Evolutionary conservation across 2,113 vertebrate genomes (phyloP).

Genomic region (Rhinopithecus roxellana): DNA sequence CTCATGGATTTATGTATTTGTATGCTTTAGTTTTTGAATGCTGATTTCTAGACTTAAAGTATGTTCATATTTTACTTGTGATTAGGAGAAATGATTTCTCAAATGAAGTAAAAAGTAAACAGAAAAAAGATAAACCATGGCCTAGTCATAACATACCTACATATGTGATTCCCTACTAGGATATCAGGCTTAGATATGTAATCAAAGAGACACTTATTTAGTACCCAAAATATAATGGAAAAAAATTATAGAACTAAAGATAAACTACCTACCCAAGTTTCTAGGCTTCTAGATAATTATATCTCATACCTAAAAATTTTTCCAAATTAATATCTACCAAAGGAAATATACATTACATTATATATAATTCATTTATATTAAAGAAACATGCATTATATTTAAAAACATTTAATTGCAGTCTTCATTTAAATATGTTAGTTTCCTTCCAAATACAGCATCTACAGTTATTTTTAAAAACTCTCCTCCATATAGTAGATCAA

Average conservation of each 20-base stretch:
- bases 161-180: neutral
- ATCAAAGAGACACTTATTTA: neutral
- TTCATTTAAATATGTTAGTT: neutral
- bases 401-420: neutral
- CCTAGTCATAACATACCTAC: neutral
- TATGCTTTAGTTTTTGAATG: neutral
- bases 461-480: neutral
- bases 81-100: neutral
- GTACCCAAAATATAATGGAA: neutral
- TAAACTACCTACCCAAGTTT: neutral
- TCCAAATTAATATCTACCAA: neutral
- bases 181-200: neutral
- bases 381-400: neutral
- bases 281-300: neutral
- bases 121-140: neutral
- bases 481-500: neutral
- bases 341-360: neutral
- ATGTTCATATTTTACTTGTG: neutral
- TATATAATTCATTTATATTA: neutral
- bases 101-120: neutral
- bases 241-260: neutral
- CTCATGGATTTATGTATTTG: neutral
- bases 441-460: neutral
- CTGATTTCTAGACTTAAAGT: neutral
- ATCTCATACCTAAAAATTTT: neutral